These are phyloP conservation scores for Petroica traversi DNA, from an alignment of 2,113 vertebrate species.

Conservation along the genomic window DNA sequence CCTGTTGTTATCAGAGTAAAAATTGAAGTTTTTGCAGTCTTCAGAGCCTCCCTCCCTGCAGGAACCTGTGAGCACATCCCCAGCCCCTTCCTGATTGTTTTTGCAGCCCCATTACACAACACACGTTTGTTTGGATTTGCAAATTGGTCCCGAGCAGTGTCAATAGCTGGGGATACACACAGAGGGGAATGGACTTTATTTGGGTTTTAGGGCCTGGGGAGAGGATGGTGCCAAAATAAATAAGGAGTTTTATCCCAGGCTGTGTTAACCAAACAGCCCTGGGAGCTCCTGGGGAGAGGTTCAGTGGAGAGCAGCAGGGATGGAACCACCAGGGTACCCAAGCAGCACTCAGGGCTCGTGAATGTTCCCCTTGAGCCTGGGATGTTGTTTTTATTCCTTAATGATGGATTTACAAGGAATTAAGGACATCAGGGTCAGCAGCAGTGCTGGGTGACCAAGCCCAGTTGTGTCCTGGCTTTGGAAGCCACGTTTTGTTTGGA, in stretches of 20 bases:
- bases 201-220: conserved; percentile 24
- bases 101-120: conserved; percentile 49
- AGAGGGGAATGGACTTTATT: not conserved
- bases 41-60: not conserved
- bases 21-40: not conserved
- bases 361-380: not conserved
- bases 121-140: not conserved
- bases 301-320: not conserved
- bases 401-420: conserved; percentile 32
- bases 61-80: not conserved
- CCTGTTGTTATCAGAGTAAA: conserved; percentile 18
- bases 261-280: not conserved
- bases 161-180: conserved; percentile 11
- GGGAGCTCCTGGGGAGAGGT: not conserved
- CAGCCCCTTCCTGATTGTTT: conserved; percentile 48
- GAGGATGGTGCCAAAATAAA: not conserved
- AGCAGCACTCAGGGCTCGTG: accelerated
- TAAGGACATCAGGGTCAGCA: not conserved
- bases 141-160: conserved; percentile 18
- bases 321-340: not conserved
- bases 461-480: not conserved
- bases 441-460: not conserved
- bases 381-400: not conserved
- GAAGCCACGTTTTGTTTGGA: accelerated
- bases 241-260: not conserved